phyloP scores from a whole-genome alignment of 1,140 invertebrate genomes.

The Paraescarpia echinospica region DNA sequence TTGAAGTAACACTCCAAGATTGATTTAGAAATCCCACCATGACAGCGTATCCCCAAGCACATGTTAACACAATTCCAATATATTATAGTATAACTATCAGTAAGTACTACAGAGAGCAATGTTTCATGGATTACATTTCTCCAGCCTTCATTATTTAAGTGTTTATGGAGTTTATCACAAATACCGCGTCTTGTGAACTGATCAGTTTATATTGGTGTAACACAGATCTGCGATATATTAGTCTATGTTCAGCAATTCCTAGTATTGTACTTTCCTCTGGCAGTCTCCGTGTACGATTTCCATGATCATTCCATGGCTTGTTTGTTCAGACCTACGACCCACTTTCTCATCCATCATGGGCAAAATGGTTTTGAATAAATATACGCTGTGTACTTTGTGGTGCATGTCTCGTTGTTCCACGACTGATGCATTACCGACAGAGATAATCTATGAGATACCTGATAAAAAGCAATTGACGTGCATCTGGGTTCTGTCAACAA shows the following conservation, averaged over 20 bases:
- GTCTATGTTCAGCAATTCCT: not conserved
- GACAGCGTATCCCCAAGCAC: too few species aligned
- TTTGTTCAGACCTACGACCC: not conserved
- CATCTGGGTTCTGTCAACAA: too few species aligned
- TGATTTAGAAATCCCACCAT: too few species aligned
- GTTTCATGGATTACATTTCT: not conserved
- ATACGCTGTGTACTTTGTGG: not conserved
- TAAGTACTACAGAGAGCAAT: not conserved
- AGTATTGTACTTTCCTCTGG: not conserved
- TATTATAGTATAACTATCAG: too few species aligned
- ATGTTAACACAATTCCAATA: too few species aligned
- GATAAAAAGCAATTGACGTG: not conserved
- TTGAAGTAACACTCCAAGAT: too few species aligned
- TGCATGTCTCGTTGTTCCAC: not conserved
- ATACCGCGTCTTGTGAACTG: not conserved
- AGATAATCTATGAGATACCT: not conserved
- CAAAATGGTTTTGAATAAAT: not conserved
- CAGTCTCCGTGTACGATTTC: not conserved
- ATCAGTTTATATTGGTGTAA: not conserved
- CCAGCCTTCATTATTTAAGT: not conserved
- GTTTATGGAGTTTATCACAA: not conserved
- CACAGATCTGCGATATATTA: not conserved
- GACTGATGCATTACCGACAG: not conserved
- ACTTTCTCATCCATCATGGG: not conserved
- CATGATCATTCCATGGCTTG: not conserved